phyloP scores from a whole-genome alignment of 1,140 invertebrate genomes.

The Aphaenogaster ashmeadi region DNA sequence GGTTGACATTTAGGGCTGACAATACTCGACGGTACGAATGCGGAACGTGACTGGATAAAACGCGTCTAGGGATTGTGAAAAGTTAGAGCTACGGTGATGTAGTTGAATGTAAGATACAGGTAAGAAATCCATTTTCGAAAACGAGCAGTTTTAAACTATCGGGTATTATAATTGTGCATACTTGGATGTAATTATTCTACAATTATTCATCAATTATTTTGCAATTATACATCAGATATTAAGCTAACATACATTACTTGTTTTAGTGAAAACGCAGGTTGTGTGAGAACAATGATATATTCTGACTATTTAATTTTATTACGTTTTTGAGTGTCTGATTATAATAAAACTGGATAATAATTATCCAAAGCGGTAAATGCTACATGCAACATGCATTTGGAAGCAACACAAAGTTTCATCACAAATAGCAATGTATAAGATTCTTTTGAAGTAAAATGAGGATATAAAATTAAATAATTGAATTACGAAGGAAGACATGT shows the following conservation, averaged over 20 bases:
- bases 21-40: constrained; percentile 57
- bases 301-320: not conserved
- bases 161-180: not conserved
- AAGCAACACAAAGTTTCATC: constrained; percentile 1
- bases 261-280: not conserved
- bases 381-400: not conserved
- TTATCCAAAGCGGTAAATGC: not conserved
- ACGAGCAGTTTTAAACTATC: not conserved
- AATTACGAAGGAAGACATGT: not conserved
- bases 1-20: constrained; percentile 59
- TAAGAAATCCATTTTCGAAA: constrained; percentile 11
- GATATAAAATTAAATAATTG: constrained; percentile 11
- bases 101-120: constrained; percentile 20
- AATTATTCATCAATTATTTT: constrained; percentile 4
- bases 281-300: not conserved
- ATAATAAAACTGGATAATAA: constrained; percentile 11
- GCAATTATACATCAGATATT: not conserved
- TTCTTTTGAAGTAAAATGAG: constrained; percentile 1
- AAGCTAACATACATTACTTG: not conserved
- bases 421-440: not conserved
- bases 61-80: not conserved
- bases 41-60: constrained; percentile 40
- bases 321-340: not conserved
- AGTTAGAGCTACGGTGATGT: constrained; percentile 22
- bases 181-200: not conserved